Evolutionary conservation across 2,797 vertebrate genomes (phyloP).

Genomic region (Potorous gilbertii): DNA sequence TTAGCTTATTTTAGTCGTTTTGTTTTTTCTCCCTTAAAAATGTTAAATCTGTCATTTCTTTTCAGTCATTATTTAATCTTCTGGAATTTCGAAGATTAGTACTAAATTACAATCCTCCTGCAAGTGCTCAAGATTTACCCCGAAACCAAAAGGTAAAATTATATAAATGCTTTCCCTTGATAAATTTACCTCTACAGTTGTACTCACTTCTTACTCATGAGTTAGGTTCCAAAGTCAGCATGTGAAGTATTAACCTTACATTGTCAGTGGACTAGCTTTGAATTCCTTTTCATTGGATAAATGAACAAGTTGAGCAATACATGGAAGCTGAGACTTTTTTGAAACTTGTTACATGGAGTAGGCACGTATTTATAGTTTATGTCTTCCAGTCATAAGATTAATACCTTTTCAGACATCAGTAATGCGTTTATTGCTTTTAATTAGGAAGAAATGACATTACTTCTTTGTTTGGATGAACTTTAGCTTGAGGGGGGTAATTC

Average conservation of each 20-base stretch:
- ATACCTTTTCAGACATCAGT: not conserved
- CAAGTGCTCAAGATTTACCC: constrained; percentile 93
- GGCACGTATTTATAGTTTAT: not conserved
- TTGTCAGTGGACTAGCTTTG: not conserved
- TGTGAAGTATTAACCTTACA: not conserved
- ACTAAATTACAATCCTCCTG: constrained; percentile 94
- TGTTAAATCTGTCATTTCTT: constrained; percentile 68
- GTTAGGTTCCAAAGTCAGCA: not conserved
- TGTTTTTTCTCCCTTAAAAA: constrained; percentile 29
- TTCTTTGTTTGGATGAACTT: not conserved
- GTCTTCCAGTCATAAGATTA: not conserved
- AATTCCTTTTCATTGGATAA: not conserved
- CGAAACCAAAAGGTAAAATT: constrained; percentile 96
- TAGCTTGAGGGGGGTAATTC: not conserved
- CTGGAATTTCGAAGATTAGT: constrained; percentile 98
- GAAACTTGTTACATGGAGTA: not conserved
- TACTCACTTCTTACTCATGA: not conserved
- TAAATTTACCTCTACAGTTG: not conserved
- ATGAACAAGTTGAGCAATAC: not conserved
- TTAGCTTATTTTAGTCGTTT: constrained; percentile 45
- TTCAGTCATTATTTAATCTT: constrained; percentile 96
- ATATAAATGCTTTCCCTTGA: not conserved
- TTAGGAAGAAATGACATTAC: not conserved
- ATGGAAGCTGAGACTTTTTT: not conserved
- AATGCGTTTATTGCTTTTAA: not conserved